Percentiles rank a stretch among this genome's conserved stretches.
Evolutionary conservation across 2,113 vertebrate genomes (phyloP).

Genomic region (Oryzias woworae): DNA sequence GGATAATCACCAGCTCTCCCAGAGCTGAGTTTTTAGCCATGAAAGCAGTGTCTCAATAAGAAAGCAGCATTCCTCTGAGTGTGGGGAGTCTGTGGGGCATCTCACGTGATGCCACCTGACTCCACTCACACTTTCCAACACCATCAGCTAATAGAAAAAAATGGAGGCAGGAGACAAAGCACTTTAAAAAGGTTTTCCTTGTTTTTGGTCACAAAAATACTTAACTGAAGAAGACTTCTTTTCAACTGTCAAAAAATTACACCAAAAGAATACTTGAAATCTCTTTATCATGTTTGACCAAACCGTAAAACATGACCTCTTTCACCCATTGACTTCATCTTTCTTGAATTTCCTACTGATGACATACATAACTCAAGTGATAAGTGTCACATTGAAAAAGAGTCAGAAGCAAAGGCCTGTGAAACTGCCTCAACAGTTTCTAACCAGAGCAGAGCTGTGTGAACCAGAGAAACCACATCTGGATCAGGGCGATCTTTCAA

Average conservation of each 20-base stretch:
- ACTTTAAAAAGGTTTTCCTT: too few relatives aligned
- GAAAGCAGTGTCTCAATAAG: conserved; percentile 1
- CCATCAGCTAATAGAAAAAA: background rate
- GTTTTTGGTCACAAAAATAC: too few relatives aligned
- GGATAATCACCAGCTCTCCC: too few relatives aligned
- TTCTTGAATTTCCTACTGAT: too few relatives aligned
- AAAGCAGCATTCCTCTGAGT: conserved; percentile 55
- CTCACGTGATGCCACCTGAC: conserved; percentile 59
- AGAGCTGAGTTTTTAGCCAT: conserved; percentile 13
- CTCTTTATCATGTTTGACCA: too few relatives aligned
- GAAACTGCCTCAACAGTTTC: background rate
- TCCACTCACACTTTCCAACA: conserved; percentile 18
- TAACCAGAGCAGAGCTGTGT: background rate
- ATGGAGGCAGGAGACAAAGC: background rate
- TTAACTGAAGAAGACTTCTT: too few relatives aligned
- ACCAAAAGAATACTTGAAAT: too few relatives aligned
- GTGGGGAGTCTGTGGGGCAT: conserved; percentile 20
- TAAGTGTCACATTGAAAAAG: too few relatives aligned
- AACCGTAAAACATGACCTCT: too few relatives aligned
- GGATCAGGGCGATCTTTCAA: background rate
- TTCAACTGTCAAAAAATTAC: too few relatives aligned
- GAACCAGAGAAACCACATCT: background rate
- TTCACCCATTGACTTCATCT: too few relatives aligned
- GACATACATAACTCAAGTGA: too few relatives aligned
- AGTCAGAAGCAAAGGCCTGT: background rate